Base-by-base conservation (phyloP, 1,140 invertebrate genomes). In the Capitella teleta region DNA sequence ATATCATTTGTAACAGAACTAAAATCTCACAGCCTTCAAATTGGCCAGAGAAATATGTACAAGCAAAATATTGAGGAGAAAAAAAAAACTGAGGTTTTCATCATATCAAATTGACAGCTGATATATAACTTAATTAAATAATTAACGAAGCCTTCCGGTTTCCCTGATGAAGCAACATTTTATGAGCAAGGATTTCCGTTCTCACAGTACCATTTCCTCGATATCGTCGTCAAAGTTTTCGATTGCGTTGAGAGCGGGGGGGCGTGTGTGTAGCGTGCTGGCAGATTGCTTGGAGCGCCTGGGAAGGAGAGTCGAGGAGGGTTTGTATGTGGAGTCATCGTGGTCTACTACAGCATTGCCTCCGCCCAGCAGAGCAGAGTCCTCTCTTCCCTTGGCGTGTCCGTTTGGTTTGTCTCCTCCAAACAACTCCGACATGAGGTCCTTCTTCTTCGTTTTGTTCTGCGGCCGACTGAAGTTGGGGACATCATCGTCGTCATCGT, bases 181-280 rank as follows among this genome's bases (percentile, higher is more conserved):
- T n/a, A n/a, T n/a, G n/a, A n/a, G n/a, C n/a, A n/a, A n/a, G n/a
- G n/a, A n/a, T n/a, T n/a, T n/a, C n/a, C n/a, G n/a, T n/a, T n/a
- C n/a, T n/a, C 16, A 47, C 26, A 47, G 25, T 19, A 34, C 30
- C 1, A 47, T 16, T 32, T 47, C 45, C 25, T 47, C 45, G 8
- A 47, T 47, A 24, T 47, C 45, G 36, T 47, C 45, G 16, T 47
- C 45, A 32, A 47, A 32, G 26, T 47, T 24, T 32, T 47, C 45
- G 5, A 47, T 28, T 16, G 45, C 45, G 36, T 47, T 47, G 18
- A 47, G 8, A n/a, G n/a, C 28, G 10, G 28, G 19, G 12, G 28
- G 28, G 24, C 32, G 28, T 8, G 43, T 10, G 19, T 32, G 45
- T 16, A 47, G 26, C 8, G 45, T 47, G 1, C 28, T 24, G 5